phyloP scores from a whole-genome alignment of 1,140 invertebrate genomes.

The Whitmania pigra region DNA sequence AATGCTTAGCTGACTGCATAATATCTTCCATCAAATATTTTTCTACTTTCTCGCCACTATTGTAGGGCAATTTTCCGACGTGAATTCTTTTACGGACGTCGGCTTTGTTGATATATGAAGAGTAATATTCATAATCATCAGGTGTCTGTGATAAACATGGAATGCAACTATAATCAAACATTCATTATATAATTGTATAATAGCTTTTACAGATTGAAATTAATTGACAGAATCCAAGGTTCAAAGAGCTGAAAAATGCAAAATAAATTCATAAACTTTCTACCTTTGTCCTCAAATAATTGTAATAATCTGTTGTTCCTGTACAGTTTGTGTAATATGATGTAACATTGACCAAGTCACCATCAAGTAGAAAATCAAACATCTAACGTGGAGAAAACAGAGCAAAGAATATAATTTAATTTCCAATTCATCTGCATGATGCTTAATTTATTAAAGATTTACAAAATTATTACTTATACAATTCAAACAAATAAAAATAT shows the following conservation, averaged over 20 bases:
- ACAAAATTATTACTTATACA: too few species aligned
- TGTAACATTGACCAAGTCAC: conserved; percentile 51
- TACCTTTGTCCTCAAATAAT: conserved; percentile 52
- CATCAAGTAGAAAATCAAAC: conserved; percentile 60
- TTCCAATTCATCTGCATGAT: too few species aligned
- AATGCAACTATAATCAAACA: not conserved
- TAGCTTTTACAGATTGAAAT: too few species aligned
- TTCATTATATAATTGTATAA: conserved; percentile 9
- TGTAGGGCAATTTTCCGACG: conserved; percentile 62
- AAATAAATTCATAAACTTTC: not conserved
- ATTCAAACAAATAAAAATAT: too few species aligned
- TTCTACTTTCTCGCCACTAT: conserved; percentile 46
- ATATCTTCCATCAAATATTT: conserved; percentile 60
- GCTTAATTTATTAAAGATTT: too few species aligned
- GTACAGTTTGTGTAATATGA: conserved; percentile 65
- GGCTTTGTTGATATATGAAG: conserved; percentile 38
- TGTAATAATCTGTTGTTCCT: conserved; percentile 64
- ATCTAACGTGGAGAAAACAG: conserved; percentile 43
- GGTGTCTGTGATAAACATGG: conserved; percentile 38
- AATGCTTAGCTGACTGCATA: conserved; percentile 65
- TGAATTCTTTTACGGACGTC: conserved; percentile 59
- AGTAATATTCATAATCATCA: conserved; percentile 40
- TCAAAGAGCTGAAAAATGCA: not conserved
- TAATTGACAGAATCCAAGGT: too few species aligned
- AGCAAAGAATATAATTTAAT: too few species aligned